A percentile compares a stretch with the other conserved stretches of the same genome.
These are phyloP conservation scores for Peromyscus attwateri DNA, from an alignment of 2,797 vertebrate species.

Conservation along the genomic window DNA sequence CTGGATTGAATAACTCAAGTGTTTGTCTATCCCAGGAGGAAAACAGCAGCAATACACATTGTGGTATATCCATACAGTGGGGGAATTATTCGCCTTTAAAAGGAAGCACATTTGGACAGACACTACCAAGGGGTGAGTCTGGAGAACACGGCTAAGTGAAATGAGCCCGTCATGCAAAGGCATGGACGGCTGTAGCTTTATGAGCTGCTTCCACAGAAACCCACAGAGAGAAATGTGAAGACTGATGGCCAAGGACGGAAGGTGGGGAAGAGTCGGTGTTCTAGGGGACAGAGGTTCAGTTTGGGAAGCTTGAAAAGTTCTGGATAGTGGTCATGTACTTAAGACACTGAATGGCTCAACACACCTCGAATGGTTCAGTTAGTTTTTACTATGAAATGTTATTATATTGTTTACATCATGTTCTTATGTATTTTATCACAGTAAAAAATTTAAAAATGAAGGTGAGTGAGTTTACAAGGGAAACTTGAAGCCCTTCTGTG, in stretches of 20 bases:
- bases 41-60: neutral
- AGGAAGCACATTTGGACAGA: neutral
- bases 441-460: neutral
- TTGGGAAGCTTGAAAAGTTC: neutral
- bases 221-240: no score
- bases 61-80: accelerated
- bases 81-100: neutral
- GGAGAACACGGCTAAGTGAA: neutral
- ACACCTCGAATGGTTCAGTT: neutral
- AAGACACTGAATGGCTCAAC: neutral
- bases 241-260: neutral
- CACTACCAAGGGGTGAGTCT: neutral
- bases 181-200: accelerated
- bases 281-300: neutral
- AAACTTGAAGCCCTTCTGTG: neutral
- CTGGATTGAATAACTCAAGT: neutral
- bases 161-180: neutral
- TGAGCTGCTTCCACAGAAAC: no score
- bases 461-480: neutral
- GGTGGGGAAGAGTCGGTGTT: accelerated
- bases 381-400: neutral
- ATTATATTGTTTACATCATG: neutral
- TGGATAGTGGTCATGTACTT: no score
- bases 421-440: neutral
- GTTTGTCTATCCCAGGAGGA: neutral